Evolutionary conservation across 2,888 invertebrate genomes (phyloP).

Genomic region (Phengaris arion): DNA sequence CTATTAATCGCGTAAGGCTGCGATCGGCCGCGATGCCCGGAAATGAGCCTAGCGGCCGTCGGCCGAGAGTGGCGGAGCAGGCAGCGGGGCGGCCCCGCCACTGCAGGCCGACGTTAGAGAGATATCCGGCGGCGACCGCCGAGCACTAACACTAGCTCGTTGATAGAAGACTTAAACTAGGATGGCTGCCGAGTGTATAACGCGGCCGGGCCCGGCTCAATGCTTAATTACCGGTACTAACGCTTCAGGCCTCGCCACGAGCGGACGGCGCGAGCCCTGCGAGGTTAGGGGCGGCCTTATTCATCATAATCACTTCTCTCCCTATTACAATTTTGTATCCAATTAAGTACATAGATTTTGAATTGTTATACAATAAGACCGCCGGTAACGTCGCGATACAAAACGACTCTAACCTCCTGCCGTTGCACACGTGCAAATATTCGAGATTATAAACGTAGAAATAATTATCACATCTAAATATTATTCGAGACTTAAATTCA

Average conservation of each 20-base stretch:
- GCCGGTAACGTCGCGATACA: constrained; percentile 21
- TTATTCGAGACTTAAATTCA: constrained; percentile 20
- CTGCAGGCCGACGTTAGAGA: constrained; percentile 20
- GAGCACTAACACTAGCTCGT: constrained; percentile 70
- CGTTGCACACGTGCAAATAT: constrained; percentile 17
- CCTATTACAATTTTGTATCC: not conserved
- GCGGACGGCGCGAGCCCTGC: constrained; percentile 11
- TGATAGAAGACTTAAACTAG: constrained; percentile 67
- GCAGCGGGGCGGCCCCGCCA: not conserved
- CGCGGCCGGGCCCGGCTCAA: constrained; percentile 25
- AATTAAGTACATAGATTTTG: constrained; percentile 4
- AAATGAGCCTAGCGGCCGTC: not conserved
- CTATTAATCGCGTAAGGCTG: not conserved
- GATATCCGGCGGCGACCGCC: constrained; percentile 29
- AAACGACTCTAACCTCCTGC: constrained; percentile 5
- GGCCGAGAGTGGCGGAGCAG: constrained; percentile 6
- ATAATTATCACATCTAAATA: constrained; percentile 23
- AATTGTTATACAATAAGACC: constrained; percentile 2
- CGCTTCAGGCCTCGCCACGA: constrained; percentile 16
- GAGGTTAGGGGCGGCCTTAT: constrained; percentile 12
- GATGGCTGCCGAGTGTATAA: constrained; percentile 29
- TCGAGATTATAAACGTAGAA: constrained; percentile 26
- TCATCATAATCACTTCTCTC: not conserved
- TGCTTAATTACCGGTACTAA: constrained; percentile 22
- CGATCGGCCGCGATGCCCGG: not conserved